Conservation (phyloP, 2,113 vertebrate genomes). For the Corythaeola cristata region DNA sequence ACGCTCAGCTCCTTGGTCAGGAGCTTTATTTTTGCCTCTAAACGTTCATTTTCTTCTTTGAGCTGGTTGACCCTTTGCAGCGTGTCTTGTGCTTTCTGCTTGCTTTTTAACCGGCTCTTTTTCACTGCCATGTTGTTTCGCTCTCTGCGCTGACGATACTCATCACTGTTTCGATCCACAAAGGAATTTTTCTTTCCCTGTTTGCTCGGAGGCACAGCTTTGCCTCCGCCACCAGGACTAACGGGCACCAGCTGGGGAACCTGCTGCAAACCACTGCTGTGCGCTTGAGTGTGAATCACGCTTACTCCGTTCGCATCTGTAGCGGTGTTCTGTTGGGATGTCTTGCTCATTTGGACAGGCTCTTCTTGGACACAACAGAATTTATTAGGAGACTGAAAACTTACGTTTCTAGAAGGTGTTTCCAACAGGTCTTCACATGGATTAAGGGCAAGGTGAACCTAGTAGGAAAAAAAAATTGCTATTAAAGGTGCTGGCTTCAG, state of each 20-base stretch:
- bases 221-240: slow-evolving; percentile 83
- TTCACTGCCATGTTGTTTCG: slow-evolving; percentile 99
- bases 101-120: slow-evolving; percentile 97
- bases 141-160: slow-evolving; percentile 91
- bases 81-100: slow-evolving; percentile 96
- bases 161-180: slow-evolving; percentile 91
- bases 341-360: slow-evolving; percentile 91
- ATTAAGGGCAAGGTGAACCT: slow-evolving; percentile 49
- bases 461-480: background rate
- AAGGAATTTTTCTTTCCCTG: slow-evolving; percentile 84
- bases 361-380: slow-evolving; percentile 58
- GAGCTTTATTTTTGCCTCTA: slow-evolving; percentile 97
- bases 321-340: slow-evolving; percentile 76
- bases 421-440: slow-evolving; percentile 66
- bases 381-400: background rate
- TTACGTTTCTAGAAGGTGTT: slow-evolving; percentile 2
- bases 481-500: slow-evolving; percentile 27
- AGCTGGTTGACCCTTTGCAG: slow-evolving; percentile 96
- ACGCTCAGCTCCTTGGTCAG: slow-evolving; percentile 97
- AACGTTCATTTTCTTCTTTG: slow-evolving; percentile 97
- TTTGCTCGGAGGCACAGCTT: slow-evolving; percentile 85
- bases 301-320: slow-evolving; percentile 84
- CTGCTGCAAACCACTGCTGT: slow-evolving; percentile 82
- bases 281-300: slow-evolving; percentile 83
- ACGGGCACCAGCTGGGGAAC: slow-evolving; percentile 87